These are phyloP conservation scores for Sialia sialis DNA, from an alignment of 2,113 vertebrate species.

Conservation along the genomic window DNA sequence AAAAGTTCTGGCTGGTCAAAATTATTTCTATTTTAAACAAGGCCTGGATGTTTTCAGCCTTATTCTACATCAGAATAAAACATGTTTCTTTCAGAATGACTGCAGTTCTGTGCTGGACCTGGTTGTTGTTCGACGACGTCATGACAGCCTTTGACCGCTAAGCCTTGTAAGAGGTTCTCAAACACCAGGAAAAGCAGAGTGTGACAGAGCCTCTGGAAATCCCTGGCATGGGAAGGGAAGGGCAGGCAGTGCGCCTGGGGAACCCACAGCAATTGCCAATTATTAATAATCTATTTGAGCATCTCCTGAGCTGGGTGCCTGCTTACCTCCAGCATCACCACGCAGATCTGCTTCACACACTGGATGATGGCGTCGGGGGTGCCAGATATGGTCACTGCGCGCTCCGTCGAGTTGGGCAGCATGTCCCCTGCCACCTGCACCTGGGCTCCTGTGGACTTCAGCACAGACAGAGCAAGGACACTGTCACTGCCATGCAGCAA, in stretches of 20 bases:
- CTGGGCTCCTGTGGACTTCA: slow-evolving; percentile 91
- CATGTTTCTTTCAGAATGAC: background rate
- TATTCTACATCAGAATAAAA: background rate
- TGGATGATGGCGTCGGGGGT: slow-evolving; percentile 91
- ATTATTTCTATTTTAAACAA: background rate
- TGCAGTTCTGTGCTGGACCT: background rate
- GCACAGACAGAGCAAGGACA: background rate
- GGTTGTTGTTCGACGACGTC: background rate
- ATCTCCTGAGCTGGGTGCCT: accelerated
- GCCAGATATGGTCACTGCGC: slow-evolving; percentile 91
- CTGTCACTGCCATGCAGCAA: background rate
- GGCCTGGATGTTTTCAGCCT: background rate
- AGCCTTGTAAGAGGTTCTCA: background rate
- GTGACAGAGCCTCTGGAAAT: background rate
- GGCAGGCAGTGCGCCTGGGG: background rate
- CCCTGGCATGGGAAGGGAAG: accelerated
- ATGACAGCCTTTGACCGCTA: background rate
- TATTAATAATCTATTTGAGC: background rate
- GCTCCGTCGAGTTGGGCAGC: slow-evolving; percentile 91
- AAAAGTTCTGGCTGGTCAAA: background rate
- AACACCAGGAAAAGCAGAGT: background rate
- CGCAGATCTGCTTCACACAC: slow-evolving; percentile 91
- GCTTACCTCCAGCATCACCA: slow-evolving; percentile 90
- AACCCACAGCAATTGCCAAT: background rate
- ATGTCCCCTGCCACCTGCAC: slow-evolving; percentile 94